Base-by-base conservation (phyloP, 2,888 invertebrate genomes). In the Syrista parreyssii region DNA sequence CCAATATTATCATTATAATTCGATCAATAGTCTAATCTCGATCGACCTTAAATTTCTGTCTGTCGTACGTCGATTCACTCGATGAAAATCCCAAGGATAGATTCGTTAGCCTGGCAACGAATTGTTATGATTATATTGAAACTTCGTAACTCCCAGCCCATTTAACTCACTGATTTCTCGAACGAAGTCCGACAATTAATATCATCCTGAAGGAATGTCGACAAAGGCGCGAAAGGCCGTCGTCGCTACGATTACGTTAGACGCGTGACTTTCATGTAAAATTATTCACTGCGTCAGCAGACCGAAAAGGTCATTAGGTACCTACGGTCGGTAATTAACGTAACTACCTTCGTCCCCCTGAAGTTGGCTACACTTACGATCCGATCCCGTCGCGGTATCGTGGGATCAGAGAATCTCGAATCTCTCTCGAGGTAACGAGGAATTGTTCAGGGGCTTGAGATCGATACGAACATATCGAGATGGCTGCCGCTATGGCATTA, bases 241-340 rank as follows among this genome's bases (percentile, higher is more conserved):
- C 23, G 9, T 55, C 23, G 9, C n/a, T n/a, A n/a, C 23, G 55
- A 1, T 23, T 23, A 23, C 2, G 23, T 9, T 9, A 23, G 55
- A 55, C 23, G 23, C 55, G 55, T 23, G 55, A 23, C 55, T 55
- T 23, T 55, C 23, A 78, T 76, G 79, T 76, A 82, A 86, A 85
- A 78, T 84, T 82, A 86, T 81, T 83, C 84, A 79, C 81, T 55
- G 72, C 74, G 71, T 71, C 75, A 73, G 81, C 55, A 76, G 79
- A 74, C 81, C 76, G 78, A 78, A 78, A 81, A 77, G 79, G 77
- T 81, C 80, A 84, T 82, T 84, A 82, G 81, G 81, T 81, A 80
- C 55, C 55, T 55, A 23, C 77, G 76, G 75, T 77, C 76, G 72
- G 82, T 82, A 85, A 82, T 85, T 84, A 86, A 80, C 76, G 78